Evolutionary conservation across 2,797 vertebrate species (phyloP).

Genomic region (Anableps anableps): DNA sequence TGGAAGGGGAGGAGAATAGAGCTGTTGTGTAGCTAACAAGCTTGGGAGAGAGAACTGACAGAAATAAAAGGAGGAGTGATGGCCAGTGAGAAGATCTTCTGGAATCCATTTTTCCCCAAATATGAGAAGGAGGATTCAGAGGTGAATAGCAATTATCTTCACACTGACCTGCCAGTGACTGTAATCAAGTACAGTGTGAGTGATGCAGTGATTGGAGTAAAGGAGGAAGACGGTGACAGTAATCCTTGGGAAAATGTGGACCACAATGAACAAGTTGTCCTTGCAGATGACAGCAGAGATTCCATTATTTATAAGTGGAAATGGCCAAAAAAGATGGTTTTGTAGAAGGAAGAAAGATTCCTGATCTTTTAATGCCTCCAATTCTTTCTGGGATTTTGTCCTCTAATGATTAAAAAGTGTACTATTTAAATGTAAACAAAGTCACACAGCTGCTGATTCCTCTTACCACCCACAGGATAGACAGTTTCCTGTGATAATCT

Average conservation of each 20-base stretch:
- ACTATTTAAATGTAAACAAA: background rate
- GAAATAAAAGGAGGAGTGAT: constrained; percentile 57
- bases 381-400: constrained; percentile 36
- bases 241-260: constrained; percentile 78
- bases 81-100: constrained; percentile 56
- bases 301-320: constrained; percentile 44
- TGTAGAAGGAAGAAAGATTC: constrained; percentile 41
- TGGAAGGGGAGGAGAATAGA: constrained; percentile 57
- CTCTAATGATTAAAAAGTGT: background rate
- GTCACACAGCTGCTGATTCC: constrained; percentile 38
- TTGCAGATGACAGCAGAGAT: constrained; percentile 49
- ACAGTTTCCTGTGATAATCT: constrained; percentile 27
- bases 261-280: constrained; percentile 66
- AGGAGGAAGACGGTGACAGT: constrained; percentile 70
- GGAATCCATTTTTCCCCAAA: constrained; percentile 31
- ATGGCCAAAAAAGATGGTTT: constrained; percentile 18
- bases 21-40: constrained; percentile 59
- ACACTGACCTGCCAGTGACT: constrained; percentile 67
- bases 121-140: constrained; percentile 71
- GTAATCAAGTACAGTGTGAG: constrained; percentile 75
- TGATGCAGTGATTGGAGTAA: constrained; percentile 73
- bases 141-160: constrained; percentile 66
- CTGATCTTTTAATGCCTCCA: constrained; percentile 49
- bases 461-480: constrained; percentile 50
- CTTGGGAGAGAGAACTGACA: constrained; percentile 57